A percentile compares a stretch with the other conserved stretches of the same genome.
Conservation (phyloP, 2,113 vertebrate genomes). For the Columba livia region DNA sequence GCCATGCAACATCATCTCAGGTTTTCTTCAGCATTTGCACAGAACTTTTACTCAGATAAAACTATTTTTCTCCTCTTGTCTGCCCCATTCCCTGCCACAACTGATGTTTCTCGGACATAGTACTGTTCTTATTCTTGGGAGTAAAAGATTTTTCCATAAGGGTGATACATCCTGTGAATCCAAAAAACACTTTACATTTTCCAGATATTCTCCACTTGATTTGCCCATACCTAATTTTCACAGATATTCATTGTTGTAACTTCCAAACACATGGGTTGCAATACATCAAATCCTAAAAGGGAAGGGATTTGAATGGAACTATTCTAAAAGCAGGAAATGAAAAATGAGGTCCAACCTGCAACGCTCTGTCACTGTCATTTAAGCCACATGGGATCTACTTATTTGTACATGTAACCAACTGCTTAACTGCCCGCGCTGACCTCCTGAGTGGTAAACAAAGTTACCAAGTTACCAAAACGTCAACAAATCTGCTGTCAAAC, state of each 20-base stretch:
- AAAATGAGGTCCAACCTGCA: slow-evolving; percentile 26
- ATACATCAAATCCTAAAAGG: slow-evolving; percentile 10
- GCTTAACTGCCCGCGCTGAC: not conserved
- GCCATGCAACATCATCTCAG: slow-evolving; percentile 42
- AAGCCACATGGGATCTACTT: not conserved
- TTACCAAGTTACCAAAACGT: not conserved
- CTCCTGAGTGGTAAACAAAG: slow-evolving; percentile 1
- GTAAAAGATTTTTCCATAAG: not conserved
- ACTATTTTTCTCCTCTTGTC: not conserved
- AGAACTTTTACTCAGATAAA: slow-evolving; percentile 22
- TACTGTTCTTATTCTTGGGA: not conserved
- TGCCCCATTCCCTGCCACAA: not conserved
- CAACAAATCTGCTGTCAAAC: not conserved
- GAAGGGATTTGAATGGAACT: slow-evolving; percentile 15
- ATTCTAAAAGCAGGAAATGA: slow-evolving; percentile 6
- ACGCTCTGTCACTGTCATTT: not conserved
- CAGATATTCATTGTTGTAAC: not conserved
- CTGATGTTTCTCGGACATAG: not conserved
- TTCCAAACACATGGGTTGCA: not conserved
- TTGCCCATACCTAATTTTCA: slow-evolving; percentile 19
- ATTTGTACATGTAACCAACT: not conserved
- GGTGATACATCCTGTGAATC: not conserved
- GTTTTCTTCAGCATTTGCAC: slow-evolving; percentile 45
- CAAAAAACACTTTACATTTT: slow-evolving; percentile 18
- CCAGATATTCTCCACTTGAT: not conserved